These are phyloP conservation scores for Ruditapes philippinarum DNA, from an alignment of 1,140 invertebrate genomes.

Conservation along the genomic window DNA sequence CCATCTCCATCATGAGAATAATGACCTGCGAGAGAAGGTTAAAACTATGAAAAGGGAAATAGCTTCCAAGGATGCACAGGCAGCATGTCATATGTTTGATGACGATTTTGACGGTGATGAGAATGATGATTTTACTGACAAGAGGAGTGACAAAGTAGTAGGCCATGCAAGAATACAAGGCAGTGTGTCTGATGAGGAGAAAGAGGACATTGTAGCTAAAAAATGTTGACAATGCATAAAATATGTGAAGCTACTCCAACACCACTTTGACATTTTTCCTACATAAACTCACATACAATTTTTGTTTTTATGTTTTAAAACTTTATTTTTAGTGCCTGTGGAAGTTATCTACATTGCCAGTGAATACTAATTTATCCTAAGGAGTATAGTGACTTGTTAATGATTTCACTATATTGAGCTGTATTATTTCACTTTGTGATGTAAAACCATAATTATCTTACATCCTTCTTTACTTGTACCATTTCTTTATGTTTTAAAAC, in stretches of 20 bases:
- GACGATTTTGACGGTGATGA: neutral
- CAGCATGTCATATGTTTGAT: neutral
- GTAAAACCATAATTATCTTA: too few relatives aligned
- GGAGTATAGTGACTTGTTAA: too few relatives aligned
- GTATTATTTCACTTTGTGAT: too few relatives aligned
- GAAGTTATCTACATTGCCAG: too few relatives aligned
- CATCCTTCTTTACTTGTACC: too few relatives aligned
- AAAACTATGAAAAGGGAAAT: neutral
- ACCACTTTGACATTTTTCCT: too few relatives aligned
- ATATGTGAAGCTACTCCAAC: neutral
- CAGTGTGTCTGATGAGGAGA: neutral
- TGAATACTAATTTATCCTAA: too few relatives aligned
- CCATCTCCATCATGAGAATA: neutral
- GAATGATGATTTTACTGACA: neutral
- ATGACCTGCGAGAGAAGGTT: neutral
- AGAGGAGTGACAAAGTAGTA: neutral
- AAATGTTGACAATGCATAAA: neutral
- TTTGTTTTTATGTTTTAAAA: too few relatives aligned
- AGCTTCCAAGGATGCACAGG: neutral
- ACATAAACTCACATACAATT: too few relatives aligned
- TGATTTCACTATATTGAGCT: too few relatives aligned
- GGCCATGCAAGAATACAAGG: neutral
- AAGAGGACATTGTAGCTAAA: neutral
- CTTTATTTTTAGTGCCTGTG: too few relatives aligned
- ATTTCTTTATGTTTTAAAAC: too few relatives aligned